Conservation (phyloP, 1,140 invertebrate species). For the Eumaeus atala region DNA sequence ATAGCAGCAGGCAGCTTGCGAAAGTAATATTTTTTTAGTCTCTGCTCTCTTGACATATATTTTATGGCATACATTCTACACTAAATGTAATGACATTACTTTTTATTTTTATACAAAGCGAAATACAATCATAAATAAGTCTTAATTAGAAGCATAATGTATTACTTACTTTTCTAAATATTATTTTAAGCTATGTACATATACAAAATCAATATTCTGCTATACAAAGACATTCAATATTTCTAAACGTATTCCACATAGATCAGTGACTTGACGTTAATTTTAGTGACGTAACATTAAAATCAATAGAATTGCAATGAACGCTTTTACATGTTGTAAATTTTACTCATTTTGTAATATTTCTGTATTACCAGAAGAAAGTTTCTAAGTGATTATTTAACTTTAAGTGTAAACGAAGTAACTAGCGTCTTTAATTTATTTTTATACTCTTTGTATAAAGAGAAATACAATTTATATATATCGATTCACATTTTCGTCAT, state of each 20-base stretch:
- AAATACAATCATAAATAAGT: too few relatives aligned
- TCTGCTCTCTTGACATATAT: too few relatives aligned
- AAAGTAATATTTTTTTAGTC: not conserved
- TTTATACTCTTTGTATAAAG: not conserved
- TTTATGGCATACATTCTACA: too few relatives aligned
- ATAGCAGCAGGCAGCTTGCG: not conserved
- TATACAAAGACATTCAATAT: not conserved
- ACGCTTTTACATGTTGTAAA: not conserved
- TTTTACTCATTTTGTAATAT: not conserved
- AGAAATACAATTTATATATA: not conserved
- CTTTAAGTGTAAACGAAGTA: not conserved
- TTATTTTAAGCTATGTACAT: too few relatives aligned
- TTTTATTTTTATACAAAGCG: too few relatives aligned
- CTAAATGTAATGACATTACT: too few relatives aligned
- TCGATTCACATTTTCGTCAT: not conserved
- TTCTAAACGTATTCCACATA: conserved; percentile 31
- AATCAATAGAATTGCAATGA: not conserved
- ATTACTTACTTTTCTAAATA: too few relatives aligned
- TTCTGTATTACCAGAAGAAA: not conserved
- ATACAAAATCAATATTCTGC: not conserved
- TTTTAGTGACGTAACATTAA: conserved; percentile 16
- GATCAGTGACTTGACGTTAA: conserved; percentile 21
- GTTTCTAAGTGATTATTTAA: not conserved
- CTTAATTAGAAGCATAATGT: too few relatives aligned
- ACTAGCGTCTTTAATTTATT: not conserved